Evolutionary conservation across 2,888 invertebrate species (phyloP).

Genomic region (Drepana falcataria): DNA sequence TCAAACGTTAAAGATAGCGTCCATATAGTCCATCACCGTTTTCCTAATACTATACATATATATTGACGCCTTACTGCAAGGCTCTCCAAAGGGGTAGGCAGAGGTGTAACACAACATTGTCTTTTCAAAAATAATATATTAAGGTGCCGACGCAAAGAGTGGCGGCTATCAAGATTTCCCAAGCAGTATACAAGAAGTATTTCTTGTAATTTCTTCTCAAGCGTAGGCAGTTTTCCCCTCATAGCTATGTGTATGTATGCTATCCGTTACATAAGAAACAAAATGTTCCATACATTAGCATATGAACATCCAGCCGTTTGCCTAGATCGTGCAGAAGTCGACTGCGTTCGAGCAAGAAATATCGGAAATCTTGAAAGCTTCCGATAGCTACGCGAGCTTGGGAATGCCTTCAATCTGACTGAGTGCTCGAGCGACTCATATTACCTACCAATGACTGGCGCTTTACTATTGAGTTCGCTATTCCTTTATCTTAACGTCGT

Average conservation of each 20-base stretch:
- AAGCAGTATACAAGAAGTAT: too few species aligned
- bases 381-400: constrained; percentile 45
- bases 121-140: too few species aligned
- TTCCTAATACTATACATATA: too few species aligned
- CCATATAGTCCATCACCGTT: too few species aligned
- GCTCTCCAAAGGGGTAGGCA: too few species aligned
- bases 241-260: neutral
- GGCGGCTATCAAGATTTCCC: too few species aligned
- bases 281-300: constrained; percentile 2
- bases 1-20: too few species aligned
- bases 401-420: constrained; percentile 56
- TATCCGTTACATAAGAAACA: neutral
- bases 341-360: constrained; percentile 36
- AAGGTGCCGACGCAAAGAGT: too few species aligned
- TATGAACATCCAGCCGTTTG: constrained; percentile 4
- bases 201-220: neutral
- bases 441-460: constrained; percentile 43
- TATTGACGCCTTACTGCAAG: too few species aligned
- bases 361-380: constrained; percentile 54
- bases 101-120: too few species aligned
- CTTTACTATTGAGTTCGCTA: constrained; percentile 24
- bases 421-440: constrained; percentile 52
- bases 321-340: constrained; percentile 9
- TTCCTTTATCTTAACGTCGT: neutral
- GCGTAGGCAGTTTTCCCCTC: neutral